Evolutionary conservation across 1,140 invertebrate species (phyloP).

Genomic region (Papilio polyxenes): DNA sequence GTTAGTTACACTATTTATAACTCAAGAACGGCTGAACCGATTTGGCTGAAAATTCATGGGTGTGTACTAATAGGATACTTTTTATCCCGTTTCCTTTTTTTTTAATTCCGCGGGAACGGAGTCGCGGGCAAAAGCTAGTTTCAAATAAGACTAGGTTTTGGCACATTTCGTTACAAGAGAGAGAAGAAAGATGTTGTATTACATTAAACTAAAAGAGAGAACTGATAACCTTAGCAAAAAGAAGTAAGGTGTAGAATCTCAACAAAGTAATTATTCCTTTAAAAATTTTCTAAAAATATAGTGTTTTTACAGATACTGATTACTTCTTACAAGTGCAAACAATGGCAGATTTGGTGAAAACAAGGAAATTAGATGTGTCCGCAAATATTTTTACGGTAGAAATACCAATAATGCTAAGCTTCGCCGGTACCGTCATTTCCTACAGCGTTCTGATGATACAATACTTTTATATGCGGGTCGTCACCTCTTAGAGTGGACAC

Average conservation of each 20-base stretch:
- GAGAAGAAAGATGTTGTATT: neutral
- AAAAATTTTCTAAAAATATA: slow-evolving; percentile 13
- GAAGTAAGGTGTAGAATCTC: too few relatives aligned
- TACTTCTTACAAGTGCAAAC: slow-evolving; percentile 57
- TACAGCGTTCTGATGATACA: slow-evolving; percentile 66
- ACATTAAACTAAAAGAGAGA: neutral
- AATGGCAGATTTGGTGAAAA: slow-evolving; percentile 57
- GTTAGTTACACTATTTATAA: too few relatives aligned
- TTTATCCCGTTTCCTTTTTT: too few relatives aligned
- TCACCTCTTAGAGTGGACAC: neutral
- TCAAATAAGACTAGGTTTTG: neutral
- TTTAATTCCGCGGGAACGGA: too few relatives aligned
- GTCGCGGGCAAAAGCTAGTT: too few relatives aligned
- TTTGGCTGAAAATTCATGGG: too few relatives aligned
- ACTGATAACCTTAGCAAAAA: neutral
- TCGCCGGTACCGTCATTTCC: slow-evolving; percentile 59
- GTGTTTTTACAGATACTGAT: slow-evolving; percentile 49
- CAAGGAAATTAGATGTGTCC: slow-evolving; percentile 56
- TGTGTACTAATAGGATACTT: too few relatives aligned
- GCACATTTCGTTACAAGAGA: neutral
- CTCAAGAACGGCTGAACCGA: too few relatives aligned
- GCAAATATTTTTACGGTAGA: slow-evolving; percentile 56
- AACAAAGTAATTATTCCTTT: slow-evolving; percentile 10
- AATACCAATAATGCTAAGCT: slow-evolving; percentile 53
- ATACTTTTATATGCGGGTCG: slow-evolving; percentile 56